Evolutionary conservation across 2,797 vertebrate species (phyloP).

Genomic region (Myotis myotis): DNA sequence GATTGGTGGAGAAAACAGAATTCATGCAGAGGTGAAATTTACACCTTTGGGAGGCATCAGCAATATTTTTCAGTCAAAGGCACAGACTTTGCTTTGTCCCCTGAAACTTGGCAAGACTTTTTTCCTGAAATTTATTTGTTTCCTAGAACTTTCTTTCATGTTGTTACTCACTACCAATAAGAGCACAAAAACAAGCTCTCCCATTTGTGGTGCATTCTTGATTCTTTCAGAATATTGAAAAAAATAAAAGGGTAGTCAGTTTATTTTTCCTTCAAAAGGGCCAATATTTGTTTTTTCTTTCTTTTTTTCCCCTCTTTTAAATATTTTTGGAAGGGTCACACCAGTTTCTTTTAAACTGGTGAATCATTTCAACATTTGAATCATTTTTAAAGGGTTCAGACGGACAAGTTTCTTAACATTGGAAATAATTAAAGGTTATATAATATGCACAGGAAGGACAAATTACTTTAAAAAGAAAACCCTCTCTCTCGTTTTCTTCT

Average conservation of each 20-base stretch:
- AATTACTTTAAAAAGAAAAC: conserved; percentile 10
- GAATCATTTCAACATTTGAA: conserved; percentile 50
- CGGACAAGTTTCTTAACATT: conserved; percentile 25
- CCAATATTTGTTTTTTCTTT: conserved; percentile 2
- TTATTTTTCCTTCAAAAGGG: neutral
- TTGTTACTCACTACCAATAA: neutral
- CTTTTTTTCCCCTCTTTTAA: neutral
- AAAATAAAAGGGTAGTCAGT: neutral
- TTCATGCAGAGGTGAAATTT: neutral
- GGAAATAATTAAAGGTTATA: conserved; percentile 39
- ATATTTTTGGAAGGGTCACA: conserved; percentile 14
- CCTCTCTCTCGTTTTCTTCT: neutral
- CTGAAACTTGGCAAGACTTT: neutral
- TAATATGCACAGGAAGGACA: neutral
- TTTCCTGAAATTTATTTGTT: neutral
- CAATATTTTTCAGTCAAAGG: neutral
- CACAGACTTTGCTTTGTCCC: neutral
- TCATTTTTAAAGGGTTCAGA: conserved; percentile 32
- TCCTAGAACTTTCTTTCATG: neutral
- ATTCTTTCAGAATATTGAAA: neutral
- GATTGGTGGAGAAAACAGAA: neutral
- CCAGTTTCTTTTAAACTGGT: neutral
- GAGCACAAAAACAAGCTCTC: neutral
- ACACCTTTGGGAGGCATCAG: neutral
- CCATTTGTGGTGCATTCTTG: neutral